Conservation (phyloP, 35 echinoderm and acorn worm genomes). For the Heliocidaris tuberculata region DNA sequence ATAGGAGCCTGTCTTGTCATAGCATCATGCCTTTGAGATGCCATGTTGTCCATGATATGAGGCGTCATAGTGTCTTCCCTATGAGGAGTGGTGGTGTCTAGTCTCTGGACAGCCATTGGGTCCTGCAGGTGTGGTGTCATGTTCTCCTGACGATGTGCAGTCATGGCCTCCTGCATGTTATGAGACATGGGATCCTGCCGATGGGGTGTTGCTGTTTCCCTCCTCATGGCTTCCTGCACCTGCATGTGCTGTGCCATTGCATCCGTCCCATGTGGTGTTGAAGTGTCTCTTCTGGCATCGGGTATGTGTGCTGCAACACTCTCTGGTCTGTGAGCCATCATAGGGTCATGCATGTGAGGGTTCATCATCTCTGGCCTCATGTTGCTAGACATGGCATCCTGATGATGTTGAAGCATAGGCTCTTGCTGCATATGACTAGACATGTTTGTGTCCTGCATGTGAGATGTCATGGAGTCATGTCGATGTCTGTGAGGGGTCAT, state of each 20-base stretch:
- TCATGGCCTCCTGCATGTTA: slow-evolving; percentile 28
- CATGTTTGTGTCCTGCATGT: slow-evolving; percentile 32
- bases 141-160: slow-evolving; percentile 8
- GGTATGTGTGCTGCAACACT: slow-evolving; percentile 23
- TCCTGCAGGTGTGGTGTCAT: slow-evolving; percentile 43
- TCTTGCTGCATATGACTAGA: slow-evolving; percentile 48
- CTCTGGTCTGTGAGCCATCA: slow-evolving; percentile 37
- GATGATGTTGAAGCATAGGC: slow-evolving; percentile 3
- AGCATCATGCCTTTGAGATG: slow-evolving; percentile 32
- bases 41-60: slow-evolving; percentile 41
- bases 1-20: slow-evolving; percentile 29
- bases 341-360: slow-evolving; percentile 20
- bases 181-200: slow-evolving; percentile 22
- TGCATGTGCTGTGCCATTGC: slow-evolving; percentile 40
- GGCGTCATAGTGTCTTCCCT: slow-evolving; percentile 32
- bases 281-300: slow-evolving; percentile 20
- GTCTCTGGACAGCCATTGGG: not conserved
- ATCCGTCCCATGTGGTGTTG: slow-evolving; percentile 36
- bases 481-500: slow-evolving; percentile 36
- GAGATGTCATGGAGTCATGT: slow-evolving; percentile 16
- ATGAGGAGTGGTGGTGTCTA: slow-evolving; percentile 35
- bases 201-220: slow-evolving; percentile 31
- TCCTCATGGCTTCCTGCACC: slow-evolving; percentile 30
- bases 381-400: not conserved
- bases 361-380: slow-evolving; percentile 36